phyloP scores from a whole-genome alignment of 1,140 invertebrate genomes.

The Galleria mellonella region DNA sequence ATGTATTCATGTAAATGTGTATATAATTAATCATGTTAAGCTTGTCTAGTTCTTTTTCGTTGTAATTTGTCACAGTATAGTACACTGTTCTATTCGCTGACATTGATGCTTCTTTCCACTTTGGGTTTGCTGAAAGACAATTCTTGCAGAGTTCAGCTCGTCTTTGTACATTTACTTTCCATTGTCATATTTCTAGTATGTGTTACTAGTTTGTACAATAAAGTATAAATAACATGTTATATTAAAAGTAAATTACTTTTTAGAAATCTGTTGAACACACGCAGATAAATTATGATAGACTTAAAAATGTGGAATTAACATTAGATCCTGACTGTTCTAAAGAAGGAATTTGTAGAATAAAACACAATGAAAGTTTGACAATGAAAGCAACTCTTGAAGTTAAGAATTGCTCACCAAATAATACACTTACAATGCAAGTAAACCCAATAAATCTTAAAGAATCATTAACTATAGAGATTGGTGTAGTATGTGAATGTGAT shows the following conservation, averaged over 20 bases:
- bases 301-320: slow-evolving; percentile 22
- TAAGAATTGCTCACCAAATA: slow-evolving; percentile 16
- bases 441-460: slow-evolving; percentile 30
- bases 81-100: too few relatives aligned
- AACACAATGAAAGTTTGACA: slow-evolving; percentile 16
- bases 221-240: too few relatives aligned
- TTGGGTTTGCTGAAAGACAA: too few relatives aligned
- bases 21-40: too few relatives aligned
- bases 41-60: too few relatives aligned
- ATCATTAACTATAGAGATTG: slow-evolving; percentile 30
- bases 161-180: too few relatives aligned
- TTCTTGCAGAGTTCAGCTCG: too few relatives aligned
- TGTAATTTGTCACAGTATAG: too few relatives aligned
- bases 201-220: too few relatives aligned
- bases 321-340: slow-evolving; percentile 31
- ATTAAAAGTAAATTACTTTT: neutral
- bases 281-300: slow-evolving; percentile 16
- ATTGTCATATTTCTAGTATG: too few relatives aligned
- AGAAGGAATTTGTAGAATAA: slow-evolving; percentile 22
- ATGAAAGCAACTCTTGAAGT: slow-evolving; percentile 30
- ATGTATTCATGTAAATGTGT: too few relatives aligned
- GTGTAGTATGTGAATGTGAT: slow-evolving; percentile 70
- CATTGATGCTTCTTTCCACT: too few relatives aligned
- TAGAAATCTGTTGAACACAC: slow-evolving; percentile 26
- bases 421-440: slow-evolving; percentile 16